Evolutionary conservation across 1,140 invertebrate species (phyloP), one percentile per base, ranked within the genome.

Genomic region (Triops cancriformis): DNA sequence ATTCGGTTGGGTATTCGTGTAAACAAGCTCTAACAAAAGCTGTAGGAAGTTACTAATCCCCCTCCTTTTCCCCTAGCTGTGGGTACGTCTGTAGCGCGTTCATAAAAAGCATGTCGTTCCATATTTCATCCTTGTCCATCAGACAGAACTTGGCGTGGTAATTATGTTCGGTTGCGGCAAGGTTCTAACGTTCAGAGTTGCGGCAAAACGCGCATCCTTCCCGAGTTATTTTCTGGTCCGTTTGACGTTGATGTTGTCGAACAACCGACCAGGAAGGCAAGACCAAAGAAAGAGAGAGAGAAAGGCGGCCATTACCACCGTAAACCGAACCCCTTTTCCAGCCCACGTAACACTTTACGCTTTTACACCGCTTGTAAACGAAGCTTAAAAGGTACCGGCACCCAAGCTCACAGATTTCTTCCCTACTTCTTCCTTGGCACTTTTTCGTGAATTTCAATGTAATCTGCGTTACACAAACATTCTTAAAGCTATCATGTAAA

Each of bases 91-190:
- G 43, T 18, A 45, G 43, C 6, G 14, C 51, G 18, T 64, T 64
- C 51, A 64, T 64, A 64, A 64, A 64, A 64, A 64, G 51, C 51
- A 18, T 64, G 51, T 64, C 51, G 51, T 64, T 64, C 51, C 51
- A 64, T 64, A 64, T 64, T 64, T 64, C 51, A 64, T 64, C 23
- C 51, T 64, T 64, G 51, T 23, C 51, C 51, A 64, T 64, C 51
- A 64, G 51, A 10, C 51, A 64, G 31, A 64, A 18, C 51, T 64
- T 64, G 51, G 51, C 51, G 51, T n/a, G 51, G 51, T 64, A 64
- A 64, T 64, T 64, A 64, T 64, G 51, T 14, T 64, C 51, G 18
- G 23, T 23, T 23, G 51, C 51, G 51, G 51, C 51, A 64, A 64
- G n/a, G 14, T 64, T 23, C 51, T 64, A 64, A 64, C 51, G 51